Evolutionary conservation across 1,140 invertebrate species (phyloP).

Genomic region (Oedothorax gibbosus): DNA sequence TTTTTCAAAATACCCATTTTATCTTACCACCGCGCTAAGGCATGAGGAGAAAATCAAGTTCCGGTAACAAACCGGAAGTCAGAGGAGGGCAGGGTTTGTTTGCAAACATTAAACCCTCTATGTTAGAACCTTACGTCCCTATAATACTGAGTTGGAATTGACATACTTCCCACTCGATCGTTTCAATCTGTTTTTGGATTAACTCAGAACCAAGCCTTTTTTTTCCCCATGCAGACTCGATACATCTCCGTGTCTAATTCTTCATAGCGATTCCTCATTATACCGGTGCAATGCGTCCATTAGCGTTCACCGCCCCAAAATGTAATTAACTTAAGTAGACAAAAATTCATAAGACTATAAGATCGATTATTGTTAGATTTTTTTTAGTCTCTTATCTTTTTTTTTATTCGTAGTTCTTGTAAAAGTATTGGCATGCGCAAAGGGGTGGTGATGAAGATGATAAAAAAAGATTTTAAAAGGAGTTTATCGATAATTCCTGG

Average conservation of each 20-base stretch:
- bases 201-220: conserved; percentile 22
- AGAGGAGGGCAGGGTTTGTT: too few relatives aligned
- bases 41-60: too few relatives aligned
- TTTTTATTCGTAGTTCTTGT: conserved; percentile 44
- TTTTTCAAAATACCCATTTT: too few relatives aligned
- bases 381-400: conserved; percentile 14
- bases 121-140: too few relatives aligned
- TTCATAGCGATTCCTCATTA: conserved; percentile 52
- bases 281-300: conserved; percentile 54
- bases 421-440: conserved; percentile 52
- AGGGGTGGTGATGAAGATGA: background rate
- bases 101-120: too few relatives aligned
- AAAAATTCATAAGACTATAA: conserved; percentile 59
- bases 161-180: conserved; percentile 18
- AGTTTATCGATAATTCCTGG: conserved; percentile 53
- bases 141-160: too few relatives aligned
- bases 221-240: background rate
- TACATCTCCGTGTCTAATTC: conserved; percentile 51
- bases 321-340: conserved; percentile 60
- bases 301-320: conserved; percentile 52
- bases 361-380: conserved; percentile 50
- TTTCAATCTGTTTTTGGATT: conserved; percentile 44
- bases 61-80: too few relatives aligned
- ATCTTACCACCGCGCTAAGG: too few relatives aligned
- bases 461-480: conserved; percentile 31